Percentiles rank a stretch among this genome's conserved stretches.
Conservation (phyloP, 2,113 vertebrate species). For the Aspidoscelis tigris region DNA sequence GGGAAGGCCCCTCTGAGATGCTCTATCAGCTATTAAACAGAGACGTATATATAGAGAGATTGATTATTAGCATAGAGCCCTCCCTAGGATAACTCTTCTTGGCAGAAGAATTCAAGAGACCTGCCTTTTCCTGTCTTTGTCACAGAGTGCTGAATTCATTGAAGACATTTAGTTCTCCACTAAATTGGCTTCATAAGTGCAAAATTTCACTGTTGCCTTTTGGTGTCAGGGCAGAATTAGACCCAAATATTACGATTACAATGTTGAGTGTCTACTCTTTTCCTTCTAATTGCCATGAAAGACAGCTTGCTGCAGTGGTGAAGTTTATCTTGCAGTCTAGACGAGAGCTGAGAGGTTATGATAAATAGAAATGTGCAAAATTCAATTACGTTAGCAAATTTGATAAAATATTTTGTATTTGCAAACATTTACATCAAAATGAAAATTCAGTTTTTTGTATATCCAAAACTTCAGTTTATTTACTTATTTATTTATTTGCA, state of each 20-base stretch:
- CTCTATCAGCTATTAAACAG: constrained; percentile 97
- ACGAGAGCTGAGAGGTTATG: too few species aligned
- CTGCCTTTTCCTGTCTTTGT: constrained; percentile 70
- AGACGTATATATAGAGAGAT: constrained; percentile 88
- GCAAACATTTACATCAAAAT: too few species aligned
- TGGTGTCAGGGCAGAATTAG: constrained; percentile 3
- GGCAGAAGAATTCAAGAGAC: constrained; percentile 81
- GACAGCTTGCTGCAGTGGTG: not conserved
- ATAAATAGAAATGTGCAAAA: too few species aligned
- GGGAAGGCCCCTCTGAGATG: constrained; percentile 87
- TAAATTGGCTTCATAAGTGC: constrained; percentile 79
- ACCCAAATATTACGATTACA: not conserved
- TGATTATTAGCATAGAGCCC: constrained; percentile 88
- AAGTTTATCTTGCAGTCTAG: not conserved
- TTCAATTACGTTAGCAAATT: too few species aligned
- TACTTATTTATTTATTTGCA: too few species aligned
- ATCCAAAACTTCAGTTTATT: too few species aligned
- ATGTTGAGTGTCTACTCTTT: not conserved
- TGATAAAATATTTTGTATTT: too few species aligned
- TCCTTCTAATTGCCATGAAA: not conserved
- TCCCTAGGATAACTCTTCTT: constrained; percentile 81
- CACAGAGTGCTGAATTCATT: constrained; percentile 81
- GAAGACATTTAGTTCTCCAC: constrained; percentile 68
- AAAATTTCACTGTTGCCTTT: constrained; percentile 28
- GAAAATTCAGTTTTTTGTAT: too few species aligned